phyloP scores from a whole-genome alignment of 2,797 vertebrate genomes.

The Bovichtus diacanthus region DNA sequence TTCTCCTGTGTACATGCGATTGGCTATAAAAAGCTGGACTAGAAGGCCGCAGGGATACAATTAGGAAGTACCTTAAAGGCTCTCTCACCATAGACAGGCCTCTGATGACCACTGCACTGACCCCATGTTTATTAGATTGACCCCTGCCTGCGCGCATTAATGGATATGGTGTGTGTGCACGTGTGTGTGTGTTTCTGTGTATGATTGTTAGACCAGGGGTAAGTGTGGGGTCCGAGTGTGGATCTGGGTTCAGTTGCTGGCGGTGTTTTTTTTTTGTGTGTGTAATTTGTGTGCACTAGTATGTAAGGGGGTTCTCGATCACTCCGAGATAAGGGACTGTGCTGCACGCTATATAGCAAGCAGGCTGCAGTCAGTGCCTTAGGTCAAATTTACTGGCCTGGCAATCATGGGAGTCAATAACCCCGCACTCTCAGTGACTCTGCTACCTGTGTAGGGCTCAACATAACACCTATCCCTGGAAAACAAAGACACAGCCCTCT shows the following conservation, averaged over 20 bases:
- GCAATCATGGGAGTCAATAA: slow-evolving; percentile 90
- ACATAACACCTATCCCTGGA: slow-evolving; percentile 77
- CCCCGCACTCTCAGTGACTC: slow-evolving; percentile 74
- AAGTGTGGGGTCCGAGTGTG: slow-evolving; percentile 33
- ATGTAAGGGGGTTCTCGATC: slow-evolving; percentile 54
- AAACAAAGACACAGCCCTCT: slow-evolving; percentile 82
- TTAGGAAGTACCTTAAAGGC: slow-evolving; percentile 82
- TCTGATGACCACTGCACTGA: slow-evolving; percentile 83
- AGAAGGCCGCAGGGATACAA: slow-evolving; percentile 80
- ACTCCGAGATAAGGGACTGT: slow-evolving; percentile 60
- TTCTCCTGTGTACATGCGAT: slow-evolving; percentile 60
- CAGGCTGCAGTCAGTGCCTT: slow-evolving; percentile 78
- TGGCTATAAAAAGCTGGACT: slow-evolving; percentile 72
- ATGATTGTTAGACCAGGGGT: slow-evolving; percentile 49
- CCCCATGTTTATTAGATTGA: slow-evolving; percentile 90
- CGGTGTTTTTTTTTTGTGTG: slow-evolving; percentile 50
- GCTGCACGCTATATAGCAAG: slow-evolving; percentile 70
- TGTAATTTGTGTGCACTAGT: slow-evolving; percentile 62
- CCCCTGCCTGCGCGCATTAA: slow-evolving; percentile 85
- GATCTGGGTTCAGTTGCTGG: slow-evolving; percentile 46
- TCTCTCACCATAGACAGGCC: slow-evolving; percentile 81
- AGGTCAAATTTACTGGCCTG: slow-evolving; percentile 87
- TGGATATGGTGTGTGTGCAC: slow-evolving; percentile 77
- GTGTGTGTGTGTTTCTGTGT: slow-evolving; percentile 54
- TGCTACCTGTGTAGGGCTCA: slow-evolving; percentile 80